A percentile compares a stretch with the other conserved stretches of the same genome.
Evolutionary conservation across 2,888 invertebrate species (phyloP).

Genomic region (Tipula lateralis): DNA sequence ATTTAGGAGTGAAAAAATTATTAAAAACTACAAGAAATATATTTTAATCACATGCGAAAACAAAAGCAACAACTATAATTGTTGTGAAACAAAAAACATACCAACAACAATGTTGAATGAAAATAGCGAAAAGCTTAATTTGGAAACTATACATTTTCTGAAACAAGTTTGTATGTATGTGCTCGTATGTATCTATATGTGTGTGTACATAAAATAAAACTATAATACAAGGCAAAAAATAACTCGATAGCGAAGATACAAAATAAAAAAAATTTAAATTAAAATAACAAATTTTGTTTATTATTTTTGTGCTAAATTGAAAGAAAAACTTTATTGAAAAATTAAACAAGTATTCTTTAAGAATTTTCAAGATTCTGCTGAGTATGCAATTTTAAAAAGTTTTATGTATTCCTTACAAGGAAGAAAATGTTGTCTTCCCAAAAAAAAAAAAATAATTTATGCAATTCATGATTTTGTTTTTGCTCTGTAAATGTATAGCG

Average conservation of each 20-base stretch:
- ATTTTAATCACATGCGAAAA: neutral
- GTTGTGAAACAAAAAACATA: neutral
- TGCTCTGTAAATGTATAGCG: neutral
- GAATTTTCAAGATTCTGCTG: slow-evolving; percentile 5
- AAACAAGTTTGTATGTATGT: neutral
- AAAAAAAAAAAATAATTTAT: slow-evolving; percentile 24
- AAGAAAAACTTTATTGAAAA: slow-evolving; percentile 5
- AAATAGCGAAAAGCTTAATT: neutral
- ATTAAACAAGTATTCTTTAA: neutral
- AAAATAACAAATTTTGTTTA: neutral
- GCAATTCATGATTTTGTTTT: neutral
- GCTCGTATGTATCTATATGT: neutral
- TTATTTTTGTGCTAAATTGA: slow-evolving; percentile 6
- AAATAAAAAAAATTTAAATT: neutral
- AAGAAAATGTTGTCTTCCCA: neutral
- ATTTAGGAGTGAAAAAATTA: too few species aligned
- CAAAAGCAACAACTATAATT: neutral
- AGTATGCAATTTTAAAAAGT: neutral
- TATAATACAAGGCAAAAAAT: neutral
- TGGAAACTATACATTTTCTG: neutral
- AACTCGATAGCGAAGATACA: neutral
- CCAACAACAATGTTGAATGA: neutral
- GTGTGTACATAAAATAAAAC: too few species aligned
- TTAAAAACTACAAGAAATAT: neutral
- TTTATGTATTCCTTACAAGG: neutral